Percentiles rank a stretch among this genome's conserved stretches.
These are phyloP conservation scores for Laspeyria flexula DNA, from an alignment of 2,888 invertebrate genomes.

Conservation along the genomic window DNA sequence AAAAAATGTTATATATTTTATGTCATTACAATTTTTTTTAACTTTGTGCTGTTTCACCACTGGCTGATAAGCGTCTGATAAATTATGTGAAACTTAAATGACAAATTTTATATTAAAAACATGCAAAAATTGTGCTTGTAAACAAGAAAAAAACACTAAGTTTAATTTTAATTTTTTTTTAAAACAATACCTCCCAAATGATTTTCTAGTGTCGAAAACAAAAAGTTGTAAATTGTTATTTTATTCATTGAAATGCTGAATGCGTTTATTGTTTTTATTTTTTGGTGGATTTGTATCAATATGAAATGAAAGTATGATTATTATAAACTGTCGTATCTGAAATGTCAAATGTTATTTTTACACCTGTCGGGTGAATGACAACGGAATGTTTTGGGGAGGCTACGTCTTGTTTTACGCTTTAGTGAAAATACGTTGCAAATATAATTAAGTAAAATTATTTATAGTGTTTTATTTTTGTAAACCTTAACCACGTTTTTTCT, in stretches of 20 bases:
- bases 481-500: too few species aligned
- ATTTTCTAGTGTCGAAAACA: neutral
- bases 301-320: constrained; percentile 1
- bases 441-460: constrained; percentile 67
- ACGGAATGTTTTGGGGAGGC: constrained; percentile 56
- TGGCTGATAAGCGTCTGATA: too few species aligned
- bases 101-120: too few species aligned
- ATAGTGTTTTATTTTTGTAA: constrained; percentile 47
- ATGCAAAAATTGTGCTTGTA: too few species aligned
- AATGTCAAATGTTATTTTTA: constrained; percentile 31
- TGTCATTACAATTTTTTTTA: too few species aligned
- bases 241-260: constrained; percentile 21
- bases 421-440: constrained; percentile 76
- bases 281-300: constrained; percentile 45
- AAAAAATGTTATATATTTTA: too few species aligned
- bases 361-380: constrained; percentile 31
- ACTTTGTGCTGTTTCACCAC: too few species aligned
- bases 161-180: neutral
- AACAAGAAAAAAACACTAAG: too few species aligned
- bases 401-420: constrained; percentile 75
- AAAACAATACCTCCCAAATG: neutral
- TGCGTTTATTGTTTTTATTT: constrained; percentile 25
- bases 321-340: constrained; percentile 22
- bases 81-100: too few species aligned
- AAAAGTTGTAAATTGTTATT: constrained; percentile 17